These are phyloP conservation scores for Enteromius treurensis DNA, from an alignment of 2,797 vertebrate genomes.

Conservation along the genomic window DNA sequence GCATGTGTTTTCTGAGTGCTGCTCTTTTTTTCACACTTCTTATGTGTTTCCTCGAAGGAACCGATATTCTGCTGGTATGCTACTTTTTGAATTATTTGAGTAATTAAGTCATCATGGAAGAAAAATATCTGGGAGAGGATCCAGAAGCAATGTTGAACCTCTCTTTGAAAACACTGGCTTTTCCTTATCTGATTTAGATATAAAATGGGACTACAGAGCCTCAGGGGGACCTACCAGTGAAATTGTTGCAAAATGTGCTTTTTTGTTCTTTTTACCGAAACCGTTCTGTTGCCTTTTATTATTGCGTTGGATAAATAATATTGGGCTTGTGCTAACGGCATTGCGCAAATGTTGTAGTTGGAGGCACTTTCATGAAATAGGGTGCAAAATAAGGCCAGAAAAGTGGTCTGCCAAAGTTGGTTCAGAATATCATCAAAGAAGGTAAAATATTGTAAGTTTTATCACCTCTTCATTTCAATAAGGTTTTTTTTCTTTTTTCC, in stretches of 20 bases:
- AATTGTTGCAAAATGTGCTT: slow-evolving; percentile 14
- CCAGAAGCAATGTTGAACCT: slow-evolving; percentile 52
- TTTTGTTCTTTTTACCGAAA: not conserved
- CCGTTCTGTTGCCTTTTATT: slow-evolving; percentile 9
- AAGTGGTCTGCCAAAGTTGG: not conserved
- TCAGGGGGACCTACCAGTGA: not conserved
- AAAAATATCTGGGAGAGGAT: slow-evolving; percentile 51
- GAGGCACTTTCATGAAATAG: slow-evolving; percentile 1
- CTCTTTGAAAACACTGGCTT: slow-evolving; percentile 32
- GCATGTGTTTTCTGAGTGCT: not conserved
- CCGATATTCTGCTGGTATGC: slow-evolving; percentile 31
- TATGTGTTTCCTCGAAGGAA: slow-evolving; percentile 39
- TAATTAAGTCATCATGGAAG: slow-evolving; percentile 50
- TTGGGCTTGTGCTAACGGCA: not conserved
- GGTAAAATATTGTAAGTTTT: not conserved
- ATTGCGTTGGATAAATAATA: not conserved
- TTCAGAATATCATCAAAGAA: not conserved
- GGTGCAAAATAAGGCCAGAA: not conserved
- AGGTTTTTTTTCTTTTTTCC: not conserved
- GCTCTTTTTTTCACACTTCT: slow-evolving; percentile 31
- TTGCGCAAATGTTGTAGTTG: slow-evolving; percentile 7
- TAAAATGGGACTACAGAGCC: slow-evolving; percentile 4
- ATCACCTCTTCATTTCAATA: not conserved
- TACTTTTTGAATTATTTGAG: slow-evolving; percentile 54
- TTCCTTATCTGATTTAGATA: slow-evolving; percentile 36